Percentiles rank a stretch among this genome's conserved stretches.
Evolutionary conservation across 92 coral and sea anemone species (phyloP).

Genomic region (Hydrozoanthus gracilis): DNA sequence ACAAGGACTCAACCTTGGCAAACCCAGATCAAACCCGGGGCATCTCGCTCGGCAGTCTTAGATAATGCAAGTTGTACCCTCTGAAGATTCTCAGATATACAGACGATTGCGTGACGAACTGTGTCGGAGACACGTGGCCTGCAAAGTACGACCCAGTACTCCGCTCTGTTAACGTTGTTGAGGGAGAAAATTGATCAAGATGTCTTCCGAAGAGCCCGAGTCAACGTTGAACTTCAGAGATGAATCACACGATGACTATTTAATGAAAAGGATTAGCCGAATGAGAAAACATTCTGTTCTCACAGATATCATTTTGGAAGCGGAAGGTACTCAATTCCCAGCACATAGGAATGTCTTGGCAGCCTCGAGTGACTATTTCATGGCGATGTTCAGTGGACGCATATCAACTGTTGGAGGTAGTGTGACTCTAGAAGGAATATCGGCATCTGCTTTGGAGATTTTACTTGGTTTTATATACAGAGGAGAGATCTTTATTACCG

Average conservation of each 20-base stretch:
- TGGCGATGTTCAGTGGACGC: conserved; percentile 95
- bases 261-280: conserved; percentile 77
- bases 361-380: conserved; percentile 93
- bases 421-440: conserved; percentile 76
- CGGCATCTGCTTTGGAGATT: conserved; percentile 82
- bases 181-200: not conserved
- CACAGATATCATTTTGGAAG: conserved; percentile 83
- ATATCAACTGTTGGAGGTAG: conserved; percentile 70
- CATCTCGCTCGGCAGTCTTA: too few relatives aligned
- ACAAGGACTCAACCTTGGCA: too few relatives aligned
- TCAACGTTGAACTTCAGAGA: conserved; percentile 61
- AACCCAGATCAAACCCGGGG: too few relatives aligned
- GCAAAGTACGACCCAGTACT: too few relatives aligned
- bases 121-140: too few relatives aligned
- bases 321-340: conserved; percentile 84
- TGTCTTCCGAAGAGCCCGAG: conserved; percentile 36
- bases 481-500: conserved; percentile 84
- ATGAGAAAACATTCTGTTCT: conserved; percentile 83
- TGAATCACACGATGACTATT: conserved; percentile 73
- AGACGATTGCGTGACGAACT: too few relatives aligned
- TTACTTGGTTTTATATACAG: conserved; percentile 85
- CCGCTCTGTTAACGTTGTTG: too few relatives aligned
- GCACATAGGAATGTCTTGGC: conserved; percentile 95
- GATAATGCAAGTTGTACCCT: too few relatives aligned
- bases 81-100: too few relatives aligned